Evolutionary conservation across 2,797 vertebrate genomes (phyloP).

Genomic region (Sebastes matsubarae): DNA sequence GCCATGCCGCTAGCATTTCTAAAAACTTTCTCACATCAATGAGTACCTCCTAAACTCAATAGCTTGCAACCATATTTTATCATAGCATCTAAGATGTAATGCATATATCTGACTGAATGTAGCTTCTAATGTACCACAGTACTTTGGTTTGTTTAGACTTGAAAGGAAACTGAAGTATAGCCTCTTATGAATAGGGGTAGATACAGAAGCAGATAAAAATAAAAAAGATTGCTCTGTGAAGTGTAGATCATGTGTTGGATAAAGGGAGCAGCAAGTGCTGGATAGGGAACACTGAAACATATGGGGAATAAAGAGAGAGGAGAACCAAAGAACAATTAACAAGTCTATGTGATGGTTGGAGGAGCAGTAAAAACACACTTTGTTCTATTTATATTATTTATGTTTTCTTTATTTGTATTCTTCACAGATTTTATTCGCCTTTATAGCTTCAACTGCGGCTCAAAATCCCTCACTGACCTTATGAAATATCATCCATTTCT

Average conservation of each 20-base stretch:
- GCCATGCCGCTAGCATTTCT: neutral
- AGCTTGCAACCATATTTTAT: neutral
- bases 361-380: constrained; percentile 35
- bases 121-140: neutral
- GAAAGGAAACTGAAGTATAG: neutral
- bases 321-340: constrained; percentile 34
- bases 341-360: constrained; percentile 27
- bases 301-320: constrained; percentile 8
- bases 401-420: constrained; percentile 35
- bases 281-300: constrained; percentile 20
- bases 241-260: constrained; percentile 32
- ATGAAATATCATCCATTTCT: constrained; percentile 11
- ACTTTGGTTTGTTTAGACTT: neutral
- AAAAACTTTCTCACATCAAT: neutral
- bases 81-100: neutral
- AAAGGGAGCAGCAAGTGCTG: constrained; percentile 13
- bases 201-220: constrained; percentile 6
- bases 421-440: constrained; percentile 10
- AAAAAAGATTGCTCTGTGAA: constrained; percentile 30
- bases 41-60: neutral
- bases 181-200: neutral
- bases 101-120: neutral
- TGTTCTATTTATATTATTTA: constrained; percentile 48
- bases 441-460: neutral
- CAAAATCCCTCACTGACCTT: constrained; percentile 18